phyloP scores from a whole-genome alignment of 2,888 invertebrate species.

The Hypomecis atomaria region DNA sequence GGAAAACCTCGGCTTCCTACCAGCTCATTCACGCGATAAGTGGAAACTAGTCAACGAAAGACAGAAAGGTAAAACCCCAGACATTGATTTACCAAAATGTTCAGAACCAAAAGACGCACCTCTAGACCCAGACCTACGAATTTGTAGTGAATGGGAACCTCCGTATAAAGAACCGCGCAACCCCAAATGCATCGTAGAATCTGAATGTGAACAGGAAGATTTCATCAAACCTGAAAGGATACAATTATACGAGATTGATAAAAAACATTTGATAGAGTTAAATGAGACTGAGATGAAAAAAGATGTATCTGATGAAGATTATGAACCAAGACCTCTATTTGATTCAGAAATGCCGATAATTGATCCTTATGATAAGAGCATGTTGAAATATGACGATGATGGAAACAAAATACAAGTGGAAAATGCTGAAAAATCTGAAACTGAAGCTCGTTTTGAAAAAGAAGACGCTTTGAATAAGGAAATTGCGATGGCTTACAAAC shows the following conservation, averaged over 20 bases:
- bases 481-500: neutral
- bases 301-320: neutral
- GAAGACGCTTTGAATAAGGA: neutral
- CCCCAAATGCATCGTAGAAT: neutral
- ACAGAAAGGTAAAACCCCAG: neutral
- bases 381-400: neutral
- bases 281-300: neutral
- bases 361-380: conserved; percentile 2
- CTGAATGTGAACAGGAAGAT: neutral
- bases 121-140: no score
- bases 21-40: neutral
- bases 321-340: conserved; percentile 6
- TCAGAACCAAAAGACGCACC: neutral
- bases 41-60: neutral
- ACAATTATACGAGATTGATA: conserved; percentile 9
- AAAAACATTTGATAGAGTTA: conserved; percentile 4
- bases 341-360: neutral
- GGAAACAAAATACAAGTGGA: neutral
- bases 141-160: conserved; percentile 3
- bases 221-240: neutral
- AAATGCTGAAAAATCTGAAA: neutral
- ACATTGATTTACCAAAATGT: neutral
- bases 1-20: conserved; percentile 11
- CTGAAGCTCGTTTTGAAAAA: neutral
- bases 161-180: neutral